Evolutionary conservation across 2,113 vertebrate species (phyloP), one percentile per base, ranked within the genome.

Genomic region (Sturnus vulgaris): DNA sequence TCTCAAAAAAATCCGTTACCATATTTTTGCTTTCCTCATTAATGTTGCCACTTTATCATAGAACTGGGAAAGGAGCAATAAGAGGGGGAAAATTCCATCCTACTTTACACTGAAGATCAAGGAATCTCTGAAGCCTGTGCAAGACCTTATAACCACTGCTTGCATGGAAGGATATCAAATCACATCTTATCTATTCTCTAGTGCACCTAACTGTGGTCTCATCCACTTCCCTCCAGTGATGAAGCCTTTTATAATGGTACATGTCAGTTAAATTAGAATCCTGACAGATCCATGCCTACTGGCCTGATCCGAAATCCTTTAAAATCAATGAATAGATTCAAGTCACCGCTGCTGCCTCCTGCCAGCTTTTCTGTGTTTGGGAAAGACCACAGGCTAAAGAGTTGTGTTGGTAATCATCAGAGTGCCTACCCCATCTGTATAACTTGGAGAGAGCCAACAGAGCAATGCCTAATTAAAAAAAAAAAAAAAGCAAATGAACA

Each of bases 201-300:
- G 19, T 63, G 37, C 28, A 56, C 12, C 17, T 65, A 31, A 21
- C 37, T 52, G 30, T 0, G 5, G 50, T 27, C 25, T 90, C 30
- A 85, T 64, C 12, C 40, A 42, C 37, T 85, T 60, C 9, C 46
- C 53, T 79, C 25, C 37, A 52, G 40, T 46, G 55, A 78, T 69
- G 68, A 93, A 93, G 12, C 30, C 47, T 85, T 88, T 88, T 73
- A 39, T 60, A 63, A 75, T 37, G 28, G 53, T 63, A 79, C 23
- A 75, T 31, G 88, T 90, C 61, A 89, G 31, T 84, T 82, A 91
- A 92, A 91, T 82, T 84, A 85, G 28, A 37, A 84, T 88, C 33
- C 55, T 63, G 42, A 72, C 50, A 85, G 66, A 95, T 49, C 49
- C 37, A 61, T 63, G n/a, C n/a, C 80, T 40, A 61, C 9, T 2